Evolutionary conservation across 1,140 invertebrate species (phyloP), one percentile per base, ranked within the genome.

Genomic region (Panagrolaimus sp.): DNA sequence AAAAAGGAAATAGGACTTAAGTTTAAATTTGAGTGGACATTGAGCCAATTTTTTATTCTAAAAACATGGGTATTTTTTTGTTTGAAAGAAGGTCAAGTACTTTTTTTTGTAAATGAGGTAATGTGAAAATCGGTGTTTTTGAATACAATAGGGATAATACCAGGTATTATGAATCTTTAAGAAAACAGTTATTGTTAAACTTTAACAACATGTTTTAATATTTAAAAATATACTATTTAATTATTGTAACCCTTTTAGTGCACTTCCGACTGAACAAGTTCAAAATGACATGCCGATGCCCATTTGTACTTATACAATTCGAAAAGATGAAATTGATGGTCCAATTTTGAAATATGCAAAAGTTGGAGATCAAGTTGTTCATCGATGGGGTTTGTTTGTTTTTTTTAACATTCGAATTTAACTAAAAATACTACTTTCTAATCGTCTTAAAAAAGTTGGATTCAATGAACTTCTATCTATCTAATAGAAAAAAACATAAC

Each of bases 281-380:
- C 69, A 76, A 38, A 66, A 75, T 44, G 80, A 80, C 52, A 69
- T 81, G 58, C 82, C 80, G 10, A 69, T 83, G 52, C 80, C 80
- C n/a, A 44, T 46, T 15, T 82, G 80, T 55, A 69, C 65, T 7
- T 82, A 82, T 52, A 83, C 82, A 6, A 82, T 82, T 28, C 63
- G 82, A 12, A 83, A 82, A 47, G 82, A 82, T 63, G 73, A 82
- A 45, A 55, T 82, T 12, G 79, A 82, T 67, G 80, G 80, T 14
- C 69, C 67, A 28, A 65, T 83, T 44, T 66, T 82, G 9, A 63
- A 72, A 52, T 83, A 80, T 66, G 80, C 80, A 10, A 69, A 72
- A 26, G 82, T 83, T 38, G 80, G 80, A 7, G 80, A 82, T 62
- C 70, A 79, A 65, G 78, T 82, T 21, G 78, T 81, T 5, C 80